Base-by-base conservation (phyloP, 2,888 invertebrate species). In the Arenicola marina region DNA sequence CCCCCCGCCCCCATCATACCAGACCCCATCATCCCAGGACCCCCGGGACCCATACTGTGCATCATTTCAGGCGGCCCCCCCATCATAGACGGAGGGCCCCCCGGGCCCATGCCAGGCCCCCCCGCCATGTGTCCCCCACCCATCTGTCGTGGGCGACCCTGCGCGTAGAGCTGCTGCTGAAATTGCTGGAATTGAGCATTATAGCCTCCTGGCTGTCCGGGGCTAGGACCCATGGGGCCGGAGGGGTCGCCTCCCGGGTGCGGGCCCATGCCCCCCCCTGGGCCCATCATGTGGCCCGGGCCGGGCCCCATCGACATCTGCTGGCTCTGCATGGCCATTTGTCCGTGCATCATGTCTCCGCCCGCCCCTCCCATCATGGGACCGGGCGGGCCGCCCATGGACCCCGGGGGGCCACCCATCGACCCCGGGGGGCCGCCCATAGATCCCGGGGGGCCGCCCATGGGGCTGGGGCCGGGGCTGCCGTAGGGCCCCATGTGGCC, bases 151-250 rank as follows among this genome's bases (percentile, higher is more conserved):
- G 65, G 67, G 24, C 61, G 32, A 32, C 67, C 67, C 45, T 67
- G 67, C 2, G 78, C 74, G 61, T 78, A 80, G 48, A 80, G 65
- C 71, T 79, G 80, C 66, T 80, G 79, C 63, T 79, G 80, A 69
- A 79, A 80, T 65, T 79, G 78, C 60, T 79, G 78, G 67, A 75
- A 79, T 56, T 78, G 78, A 34, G 74, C 67, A 66, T 59, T 74
- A 63, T 21, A 51, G 29, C 57, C 57, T 18, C 31, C 24, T 24
- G 59, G 51, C 31, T 48, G 51, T 48, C 59, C 59, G 4, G 32
- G 56, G 31, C 33, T 45, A 24, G 48, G 31, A 28, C 33, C 48
- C 59, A 59, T 51, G 31, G 38, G 32, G 32, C 51, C 51, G 4
- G 34, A 31, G 1, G 59, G 59, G 26, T 34, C n/a, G 64, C 64